phyloP scores from a whole-genome alignment of 2,888 invertebrate genomes.

The Amphimallon solstitiale region DNA sequence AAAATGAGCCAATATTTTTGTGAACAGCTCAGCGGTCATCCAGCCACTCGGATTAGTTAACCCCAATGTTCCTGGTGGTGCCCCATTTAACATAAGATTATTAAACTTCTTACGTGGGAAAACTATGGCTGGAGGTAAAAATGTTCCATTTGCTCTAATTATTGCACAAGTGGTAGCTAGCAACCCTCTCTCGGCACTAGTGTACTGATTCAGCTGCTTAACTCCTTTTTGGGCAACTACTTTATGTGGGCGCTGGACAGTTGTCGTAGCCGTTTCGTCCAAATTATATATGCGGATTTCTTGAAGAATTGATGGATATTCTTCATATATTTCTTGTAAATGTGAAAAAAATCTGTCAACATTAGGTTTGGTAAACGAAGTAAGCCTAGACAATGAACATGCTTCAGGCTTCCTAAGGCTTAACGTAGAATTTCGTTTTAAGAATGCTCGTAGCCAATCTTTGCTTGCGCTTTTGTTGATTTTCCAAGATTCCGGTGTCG shows the following conservation, averaged over 20 bases:
- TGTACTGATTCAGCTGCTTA: slow-evolving; percentile 15
- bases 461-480: not conserved
- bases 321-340: slow-evolving; percentile 13
- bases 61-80: slow-evolving; percentile 55
- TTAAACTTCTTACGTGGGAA: slow-evolving; percentile 50
- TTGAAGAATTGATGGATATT: slow-evolving; percentile 10
- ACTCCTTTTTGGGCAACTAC: slow-evolving; percentile 24
- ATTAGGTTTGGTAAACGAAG: slow-evolving; percentile 25
- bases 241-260: slow-evolving; percentile 25
- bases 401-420: slow-evolving; percentile 36
- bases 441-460: not conserved
- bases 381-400: slow-evolving; percentile 26
- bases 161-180: slow-evolving; percentile 54
- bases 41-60: slow-evolving; percentile 56
- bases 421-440: slow-evolving; percentile 20
- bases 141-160: slow-evolving; percentile 51
- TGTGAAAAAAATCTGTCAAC: slow-evolving; percentile 37
- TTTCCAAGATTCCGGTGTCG: not conserved
- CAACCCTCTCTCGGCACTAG: slow-evolving; percentile 2
- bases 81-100: slow-evolving; percentile 51
- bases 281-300: slow-evolving; percentile 21
- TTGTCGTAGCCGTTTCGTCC: slow-evolving; percentile 38
- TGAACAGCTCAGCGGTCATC: slow-evolving; percentile 53
- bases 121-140: slow-evolving; percentile 54
- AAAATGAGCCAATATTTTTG: slow-evolving; percentile 23